Evolutionary conservation across 92 coral and sea anemone genomes (phyloP), one percentile per base, ranked within the genome.

Genomic region (Palythoa grandiflora): DNA sequence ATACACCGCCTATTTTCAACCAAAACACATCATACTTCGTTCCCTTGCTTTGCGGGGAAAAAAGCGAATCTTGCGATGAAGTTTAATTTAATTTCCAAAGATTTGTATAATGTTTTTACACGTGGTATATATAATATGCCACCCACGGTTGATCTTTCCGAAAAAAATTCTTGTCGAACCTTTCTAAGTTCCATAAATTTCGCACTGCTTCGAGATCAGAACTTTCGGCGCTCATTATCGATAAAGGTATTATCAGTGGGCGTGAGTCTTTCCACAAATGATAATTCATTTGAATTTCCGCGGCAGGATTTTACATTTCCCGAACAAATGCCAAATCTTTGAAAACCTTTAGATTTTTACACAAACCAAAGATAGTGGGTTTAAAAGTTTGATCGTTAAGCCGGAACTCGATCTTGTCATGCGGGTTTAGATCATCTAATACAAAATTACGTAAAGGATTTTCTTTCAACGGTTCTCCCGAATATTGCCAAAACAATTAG

Each of bases 401-500:
- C 80, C 88, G 80, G 92, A 86, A 85, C 92, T 84, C 40, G 52
- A 87, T 75, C 92, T 89, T 89, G 87, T 71, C 51, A 65, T 79
- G 89, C 53, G 74, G 90, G 84, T 47, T 44, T 63, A 53, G 59
- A 81, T 57, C 78, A 72, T 70, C 68, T 77, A 52, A 72, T 70
- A 79, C 72, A 63, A 13, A 13, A 16, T 50, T 87, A 87, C 83
- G 86, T 50, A 77, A 68, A 89, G 71, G 85, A 81, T 73, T 47
- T 52, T 57, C 84, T 39, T 72, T 52, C 86, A 17, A 75, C 88
- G 77, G 90, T 79, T 90, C 81, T 77, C 84, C 73, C 88, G 94
- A 92, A 79, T 89, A 95, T 95, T 95, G 94, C 94, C 93, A 87
- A 91, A 91, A 93, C 92, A 95, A 95, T 95, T 95, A 95, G 77